Evolutionary conservation across 2,113 vertebrate species (phyloP).

Genomic region (Salvator merianae): DNA sequence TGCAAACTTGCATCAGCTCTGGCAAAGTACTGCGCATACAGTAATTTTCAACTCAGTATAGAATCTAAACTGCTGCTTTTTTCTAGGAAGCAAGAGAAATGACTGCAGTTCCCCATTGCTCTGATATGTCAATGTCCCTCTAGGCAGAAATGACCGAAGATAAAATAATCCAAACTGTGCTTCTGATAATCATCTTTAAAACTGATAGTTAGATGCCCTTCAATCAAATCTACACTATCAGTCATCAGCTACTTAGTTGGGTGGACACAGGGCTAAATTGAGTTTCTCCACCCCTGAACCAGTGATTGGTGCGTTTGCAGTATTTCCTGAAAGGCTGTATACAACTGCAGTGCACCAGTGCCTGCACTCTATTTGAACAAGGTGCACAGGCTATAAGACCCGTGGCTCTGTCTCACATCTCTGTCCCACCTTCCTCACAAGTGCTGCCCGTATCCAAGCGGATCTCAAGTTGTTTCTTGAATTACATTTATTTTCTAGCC

Average conservation of each 20-base stretch:
- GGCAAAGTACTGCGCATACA: not conserved
- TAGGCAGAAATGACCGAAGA: not conserved
- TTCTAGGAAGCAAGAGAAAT: not conserved
- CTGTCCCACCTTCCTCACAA: not conserved
- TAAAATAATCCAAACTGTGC: not conserved
- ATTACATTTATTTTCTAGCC: not conserved
- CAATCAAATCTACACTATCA: not conserved
- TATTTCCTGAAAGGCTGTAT: not conserved
- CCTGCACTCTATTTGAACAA: not conserved
- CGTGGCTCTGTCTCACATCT: not conserved
- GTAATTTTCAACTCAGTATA: not conserved
- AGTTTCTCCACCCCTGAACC: not conserved
- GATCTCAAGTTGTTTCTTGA: not conserved
- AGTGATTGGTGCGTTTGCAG: not conserved
- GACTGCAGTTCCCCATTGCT: not conserved
- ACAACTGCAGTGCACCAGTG: not conserved
- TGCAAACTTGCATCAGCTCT: not conserved
- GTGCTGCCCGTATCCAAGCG: not conserved
- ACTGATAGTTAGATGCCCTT: not conserved
- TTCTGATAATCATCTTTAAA: not conserved
- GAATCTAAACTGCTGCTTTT: not conserved
- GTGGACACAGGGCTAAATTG: not conserved
- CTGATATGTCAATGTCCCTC: not conserved
- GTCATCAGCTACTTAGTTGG: not conserved
- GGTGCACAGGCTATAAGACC: too few species aligned